Conservation (phyloP, 2,888 invertebrate species). For the Eupithecia centaureata region DNA sequence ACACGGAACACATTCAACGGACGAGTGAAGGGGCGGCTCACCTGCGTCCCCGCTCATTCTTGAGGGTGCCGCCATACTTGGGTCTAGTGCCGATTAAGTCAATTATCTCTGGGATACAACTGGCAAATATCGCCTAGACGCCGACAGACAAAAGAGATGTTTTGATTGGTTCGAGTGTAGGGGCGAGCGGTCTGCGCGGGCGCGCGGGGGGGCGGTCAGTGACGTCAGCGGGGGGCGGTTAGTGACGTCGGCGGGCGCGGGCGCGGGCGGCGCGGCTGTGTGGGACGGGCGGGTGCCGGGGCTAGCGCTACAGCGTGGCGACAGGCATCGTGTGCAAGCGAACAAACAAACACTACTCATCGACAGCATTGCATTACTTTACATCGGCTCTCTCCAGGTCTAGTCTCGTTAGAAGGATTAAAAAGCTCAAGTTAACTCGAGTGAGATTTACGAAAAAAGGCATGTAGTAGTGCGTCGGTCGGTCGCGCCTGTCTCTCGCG, state of each 20-base stretch:
- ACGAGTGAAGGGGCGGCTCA: conserved; percentile 89
- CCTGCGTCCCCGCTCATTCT: conserved; percentile 99
- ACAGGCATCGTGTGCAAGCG: conserved; percentile 85
- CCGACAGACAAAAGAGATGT: conserved; percentile 86
- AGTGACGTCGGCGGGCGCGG: conserved; percentile 48
- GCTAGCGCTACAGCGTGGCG: conserved; percentile 85
- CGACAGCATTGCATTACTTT: conserved; percentile 84
- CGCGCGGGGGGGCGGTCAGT: conserved; percentile 38
- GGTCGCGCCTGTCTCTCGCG: conserved; percentile 80
- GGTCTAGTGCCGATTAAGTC: conserved; percentile 99
- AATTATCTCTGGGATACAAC: conserved; percentile 99
- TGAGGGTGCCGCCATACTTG: conserved; percentile 99
- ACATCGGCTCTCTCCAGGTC: conserved; percentile 83
- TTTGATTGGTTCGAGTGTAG: conserved; percentile 77
- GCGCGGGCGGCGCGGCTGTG: conserved; percentile 59
- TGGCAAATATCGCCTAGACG: conserved; percentile 99
- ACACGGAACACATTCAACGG: conserved; percentile 86
- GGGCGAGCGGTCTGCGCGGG: conserved; percentile 55
- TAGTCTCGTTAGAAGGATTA: conserved; percentile 84
- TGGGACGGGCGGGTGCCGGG: conserved; percentile 83
- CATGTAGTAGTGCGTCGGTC: conserved; percentile 83
- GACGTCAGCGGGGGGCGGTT: conserved; percentile 77
- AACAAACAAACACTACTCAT: conserved; percentile 85
- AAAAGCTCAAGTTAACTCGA: conserved; percentile 83
- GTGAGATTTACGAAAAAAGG: conserved; percentile 83